Base-by-base conservation (phyloP, 2,888 invertebrate species). In the Bibio marci region DNA sequence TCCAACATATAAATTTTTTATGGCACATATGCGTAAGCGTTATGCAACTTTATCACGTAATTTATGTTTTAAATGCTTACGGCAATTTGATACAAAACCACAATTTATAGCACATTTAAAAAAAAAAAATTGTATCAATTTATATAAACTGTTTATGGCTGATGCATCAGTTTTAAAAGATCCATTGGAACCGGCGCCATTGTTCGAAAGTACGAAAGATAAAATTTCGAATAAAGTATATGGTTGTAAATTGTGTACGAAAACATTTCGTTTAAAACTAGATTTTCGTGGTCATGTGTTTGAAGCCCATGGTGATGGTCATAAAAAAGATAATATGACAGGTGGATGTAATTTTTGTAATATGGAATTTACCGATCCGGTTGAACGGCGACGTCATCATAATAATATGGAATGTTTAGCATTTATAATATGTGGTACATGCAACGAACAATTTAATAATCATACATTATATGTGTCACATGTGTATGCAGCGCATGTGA, bases 391-490 rank as follows among this genome's bases (percentile, higher is more conserved):
- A n/a, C 57, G 60, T 1, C 62, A 62, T 43, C 60, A 60, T 44
- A 62, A 60, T 39, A 62, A 62, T 42, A 58, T 62, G 56, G 62
- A 59, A 38, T 62, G 62, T 40, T 61, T 62, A 46, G 59, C 59
- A 2, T 54, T 54, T 5, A 40, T 62, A 28, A 56, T 57, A 14
- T 62, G 62, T 47, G 58, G 59, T 37, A 61, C 61, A 12, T 62
- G 62, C 42, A 57, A 59, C 13, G 56, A 56, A 27, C 57, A 59
- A 41, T 51, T 62, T 46, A 59, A 59, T 39, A 56, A 56, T 30
- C 59, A 62, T 45, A 56, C 60, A 40, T 55, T 54, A 15, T 62
- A 60, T 42, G 50, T 61, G 38, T 60, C 62, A 18, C 62, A 62
- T 43, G 62, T 61, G 19, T 62, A 62, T 47, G 55, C 56, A 36